Base-by-base conservation (phyloP, 2,888 invertebrate genomes). In the Lasioglossum oenotherae region DNA sequence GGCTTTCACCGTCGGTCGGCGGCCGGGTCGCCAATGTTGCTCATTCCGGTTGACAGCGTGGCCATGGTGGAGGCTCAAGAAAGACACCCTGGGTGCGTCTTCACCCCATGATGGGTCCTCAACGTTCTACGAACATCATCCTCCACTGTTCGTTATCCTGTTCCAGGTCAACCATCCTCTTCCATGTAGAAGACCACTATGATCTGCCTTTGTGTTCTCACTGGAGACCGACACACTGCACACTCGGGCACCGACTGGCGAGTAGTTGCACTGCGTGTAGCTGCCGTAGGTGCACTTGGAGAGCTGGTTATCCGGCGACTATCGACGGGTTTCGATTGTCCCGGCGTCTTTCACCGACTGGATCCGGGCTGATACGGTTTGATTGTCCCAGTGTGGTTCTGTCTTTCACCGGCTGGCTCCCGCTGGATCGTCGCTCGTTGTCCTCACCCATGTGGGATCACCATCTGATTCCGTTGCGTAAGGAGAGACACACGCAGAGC, bases 391-490 rank as follows among this genome's bases (percentile, higher is more conserved):
- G 12, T 3, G 23, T 0, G 23, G 53, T 53, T 53, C 53, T 23
- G n/a, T 57, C 57, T 57, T 57, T 57, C 57, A 57, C 57, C 57
- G 57, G 57, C 23, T 46, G 46, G 46, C 46, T 46, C 4, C 16
- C 4, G 46, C 46, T 57, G 57, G 57, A 12, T 57, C 57, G 57
- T 0, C n/a, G 57, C n/a, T n/a, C 57, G 10, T 57, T 64, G 80
- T 78, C 49, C 75, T 67, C 85, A 27, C 41, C 79, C 78, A 80
- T 80, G 89, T 87, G 89, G 87, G 16, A 19, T 27, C 60, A 82
- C 82, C 88, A 89, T 85, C 87, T 78, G 87, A 87, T 89, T 88
- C 84, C 53, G 81, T 91, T 91, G 88, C 91, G 87, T 89, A 90
- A 90, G 91, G 77, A 75, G 78, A 41, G 84, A 76, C 81, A 64